These are phyloP conservation scores for Neosilurus mollespiculum DNA, from an alignment of 2,797 vertebrate genomes.

Conservation along the genomic window DNA sequence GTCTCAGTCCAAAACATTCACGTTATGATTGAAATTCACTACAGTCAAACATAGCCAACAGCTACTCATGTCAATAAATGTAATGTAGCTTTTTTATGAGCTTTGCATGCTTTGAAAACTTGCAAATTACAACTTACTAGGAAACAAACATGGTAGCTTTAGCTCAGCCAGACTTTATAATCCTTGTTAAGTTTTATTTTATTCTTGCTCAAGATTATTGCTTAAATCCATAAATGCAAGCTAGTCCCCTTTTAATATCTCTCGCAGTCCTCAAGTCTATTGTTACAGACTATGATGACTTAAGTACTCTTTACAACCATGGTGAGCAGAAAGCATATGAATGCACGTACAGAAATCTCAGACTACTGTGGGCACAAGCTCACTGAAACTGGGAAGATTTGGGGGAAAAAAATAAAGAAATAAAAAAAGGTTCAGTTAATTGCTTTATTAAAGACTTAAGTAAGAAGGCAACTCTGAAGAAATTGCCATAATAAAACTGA, in stretches of 20 bases:
- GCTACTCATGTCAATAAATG: not conserved
- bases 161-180: not conserved
- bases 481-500: not conserved
- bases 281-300: not conserved
- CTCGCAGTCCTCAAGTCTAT: not conserved
- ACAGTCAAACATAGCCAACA: not conserved
- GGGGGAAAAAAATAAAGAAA: not conserved
- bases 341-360: not conserved
- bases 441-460: conserved; percentile 1
- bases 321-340: not conserved
- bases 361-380: not conserved
- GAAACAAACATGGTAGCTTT: no score
- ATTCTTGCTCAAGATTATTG: not conserved
- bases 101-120: not conserved
- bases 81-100: not conserved
- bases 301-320: not conserved
- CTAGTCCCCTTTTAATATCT: not conserved
- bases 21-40: not conserved
- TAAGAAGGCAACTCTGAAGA: not conserved
- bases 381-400: not conserved
- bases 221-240: not conserved
- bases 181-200: not conserved
- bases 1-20: no score
- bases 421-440: not conserved
- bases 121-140: not conserved